Base-by-base conservation (phyloP, 2,888 invertebrate genomes). In the Marasmarcha lunaedactyla region DNA sequence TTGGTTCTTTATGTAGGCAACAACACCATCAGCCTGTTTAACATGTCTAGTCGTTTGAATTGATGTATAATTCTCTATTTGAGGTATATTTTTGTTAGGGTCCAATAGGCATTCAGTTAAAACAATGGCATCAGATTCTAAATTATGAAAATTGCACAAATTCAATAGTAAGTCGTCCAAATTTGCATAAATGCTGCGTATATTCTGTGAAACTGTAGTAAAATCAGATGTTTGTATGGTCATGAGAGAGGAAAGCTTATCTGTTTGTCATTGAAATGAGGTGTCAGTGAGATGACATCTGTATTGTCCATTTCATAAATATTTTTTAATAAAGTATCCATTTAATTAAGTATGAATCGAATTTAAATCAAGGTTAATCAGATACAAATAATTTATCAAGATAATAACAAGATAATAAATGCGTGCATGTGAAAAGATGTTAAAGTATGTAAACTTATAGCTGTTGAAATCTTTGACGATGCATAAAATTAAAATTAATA, bases 291-390 rank as follows among this genome's bases (percentile, higher is more conserved):
- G n/a, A n/a, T n/a, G 14, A 40, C 20, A 5, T 42, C 38, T 13
- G 37, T 35, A 1, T 38, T 30, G 36, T 45, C 45, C 36, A 44
- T 40, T 25, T 44, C 42, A 11, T 38, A n/a, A n/a, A 43, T 25
- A 10, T 15, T 36, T 1, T n/a, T 13, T 15, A 42, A 12, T 2
- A 14, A 9, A n/a, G 26, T 43, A 41, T 40, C 33, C 38, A 43
- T 43, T 15, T n/a, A n/a, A 15, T 34, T 25, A 20, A 12, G 11
- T 20, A 5, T 14, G n/a, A 14, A 15, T 15, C 2, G 14, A 7
- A n/a, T n/a, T n/a, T n/a, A n/a, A n/a, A n/a, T n/a, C n/a, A n/a
- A n/a, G n/a, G n/a, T n/a, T n/a, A n/a, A n/a, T n/a, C n/a, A n/a
- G n/a, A n/a, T n/a, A n/a, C 9, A 6, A 6, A 25, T 25, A 25